Percentiles rank a stretch among this genome's conserved stretches.
phyloP scores from a whole-genome alignment of 2,113 vertebrate genomes.

The Microtus ochrogaster region DNA sequence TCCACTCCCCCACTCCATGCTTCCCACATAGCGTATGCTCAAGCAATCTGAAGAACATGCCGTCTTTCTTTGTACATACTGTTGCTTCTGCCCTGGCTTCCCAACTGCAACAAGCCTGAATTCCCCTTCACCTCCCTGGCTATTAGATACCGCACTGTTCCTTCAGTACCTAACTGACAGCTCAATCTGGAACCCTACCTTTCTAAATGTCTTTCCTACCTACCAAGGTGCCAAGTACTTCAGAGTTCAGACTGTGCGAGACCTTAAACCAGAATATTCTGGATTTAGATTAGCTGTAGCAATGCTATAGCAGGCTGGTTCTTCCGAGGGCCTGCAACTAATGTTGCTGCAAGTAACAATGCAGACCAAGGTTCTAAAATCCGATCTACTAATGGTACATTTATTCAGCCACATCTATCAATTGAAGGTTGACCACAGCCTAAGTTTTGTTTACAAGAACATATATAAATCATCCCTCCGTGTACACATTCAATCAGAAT shows the following conservation, averaged over 20 bases:
- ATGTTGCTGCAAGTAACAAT: conserved; percentile 1
- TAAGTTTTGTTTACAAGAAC: neutral
- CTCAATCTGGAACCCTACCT: neutral
- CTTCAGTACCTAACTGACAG: neutral
- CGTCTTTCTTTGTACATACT: neutral
- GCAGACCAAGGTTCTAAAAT: neutral
- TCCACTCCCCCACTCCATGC: neutral
- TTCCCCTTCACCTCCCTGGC: neutral
- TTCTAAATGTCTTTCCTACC: neutral
- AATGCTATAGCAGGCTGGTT: neutral
- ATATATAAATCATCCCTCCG: neutral
- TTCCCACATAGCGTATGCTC: conserved; percentile 53
- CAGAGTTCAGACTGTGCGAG: neutral
- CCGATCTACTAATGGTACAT: no score
- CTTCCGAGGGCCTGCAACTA: conserved; percentile 9
- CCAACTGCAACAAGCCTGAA: neutral
- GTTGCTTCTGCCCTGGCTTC: conserved; percentile 16
- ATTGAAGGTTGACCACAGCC: neutral
- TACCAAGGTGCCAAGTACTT: neutral
- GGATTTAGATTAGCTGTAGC: neutral
- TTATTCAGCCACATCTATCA: conserved; percentile 11
- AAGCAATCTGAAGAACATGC: neutral
- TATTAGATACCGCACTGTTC: neutral
- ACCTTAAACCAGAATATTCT: neutral
- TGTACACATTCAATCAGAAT: neutral